Percentiles rank a stretch among this genome's conserved stretches.
Evolutionary conservation across 2,113 vertebrate genomes (phyloP).

Genomic region (Gymnogyps californianus): DNA sequence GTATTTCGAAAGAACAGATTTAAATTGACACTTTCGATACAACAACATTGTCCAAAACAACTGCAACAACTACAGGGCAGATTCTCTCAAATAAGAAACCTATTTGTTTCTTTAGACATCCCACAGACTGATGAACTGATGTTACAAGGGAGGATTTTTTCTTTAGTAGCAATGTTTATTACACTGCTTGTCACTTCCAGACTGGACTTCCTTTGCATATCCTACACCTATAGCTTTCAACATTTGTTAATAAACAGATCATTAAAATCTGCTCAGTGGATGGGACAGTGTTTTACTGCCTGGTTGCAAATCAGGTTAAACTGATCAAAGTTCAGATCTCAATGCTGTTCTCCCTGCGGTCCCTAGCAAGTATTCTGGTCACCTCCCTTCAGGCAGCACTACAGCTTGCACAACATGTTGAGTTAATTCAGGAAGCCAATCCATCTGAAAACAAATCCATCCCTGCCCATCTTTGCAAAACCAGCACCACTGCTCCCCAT

Average conservation of each 20-base stretch:
- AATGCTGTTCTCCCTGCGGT: background rate
- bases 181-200: background rate
- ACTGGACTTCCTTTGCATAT: background rate
- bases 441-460: background rate
- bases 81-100: background rate
- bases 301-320: background rate
- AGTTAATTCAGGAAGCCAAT: background rate
- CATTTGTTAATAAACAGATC: background rate
- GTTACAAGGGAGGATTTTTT: background rate
- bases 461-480: background rate
- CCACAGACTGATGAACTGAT: background rate
- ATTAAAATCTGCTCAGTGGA: background rate
- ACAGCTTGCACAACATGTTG: background rate
- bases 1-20: background rate
- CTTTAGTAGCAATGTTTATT: background rate
- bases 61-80: background rate
- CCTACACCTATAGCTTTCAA: background rate
- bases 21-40: background rate
- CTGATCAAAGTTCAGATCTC: background rate
- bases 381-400: background rate
- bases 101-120: background rate
- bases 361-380: background rate
- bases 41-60: background rate
- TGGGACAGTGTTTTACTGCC: background rate
- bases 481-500: background rate